Base-by-base conservation (phyloP, 2,113 vertebrate genomes). In the Sinocyclocheilus anophthalmus region DNA sequence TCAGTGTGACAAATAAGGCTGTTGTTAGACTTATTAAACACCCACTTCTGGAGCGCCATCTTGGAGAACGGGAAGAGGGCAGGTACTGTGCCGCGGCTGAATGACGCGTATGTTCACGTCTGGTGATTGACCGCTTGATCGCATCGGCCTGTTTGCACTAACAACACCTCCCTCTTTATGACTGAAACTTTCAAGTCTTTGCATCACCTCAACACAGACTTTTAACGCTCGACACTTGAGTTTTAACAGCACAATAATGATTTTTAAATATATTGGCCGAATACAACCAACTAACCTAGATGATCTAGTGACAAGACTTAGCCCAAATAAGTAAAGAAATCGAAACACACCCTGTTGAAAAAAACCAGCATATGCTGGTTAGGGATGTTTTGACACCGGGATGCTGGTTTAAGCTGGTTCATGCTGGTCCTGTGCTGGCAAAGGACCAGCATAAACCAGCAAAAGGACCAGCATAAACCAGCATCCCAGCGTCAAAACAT, bases 11-110 rank as follows among this genome's bases (percentile, higher is more conserved):
- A 78, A 42, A 61, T 24, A 79, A 59, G 12, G 18, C 53, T 22
- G 76, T 22, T 57, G 7, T 42, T 4, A 39, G 77, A 42, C 24
- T 33, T 61, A 80, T 81, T 65, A 65, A 33, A 65, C 39, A 26
- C 39, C 59, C 39, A 48, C 48, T 81, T 81, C 30, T 45, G 13
- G 77, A 24, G n/a, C 79, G 59, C 59, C 79, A 81, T 81, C 59
- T 81, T 81, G 79, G 79, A 65, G 14, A 48, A 12, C 14, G 26
- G 24, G 76, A 55, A 55, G 26, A 33, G 48, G 13, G n/a, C 79
- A 65, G 10, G 72, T 7, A 1, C 20, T 5, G 59, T 59, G 57
- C n/a, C 59, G 39, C 59, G 16, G 79, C 20, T 16, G 12, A 24
- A 63, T 42, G 77, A 80, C 5, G 33, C 33, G 77, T 24, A 5